A percentile compares a stretch with the other conserved stretches of the same genome.
Evolutionary conservation across 1,140 invertebrate genomes (phyloP).

Genomic region (Antheraea pernyi): DNA sequence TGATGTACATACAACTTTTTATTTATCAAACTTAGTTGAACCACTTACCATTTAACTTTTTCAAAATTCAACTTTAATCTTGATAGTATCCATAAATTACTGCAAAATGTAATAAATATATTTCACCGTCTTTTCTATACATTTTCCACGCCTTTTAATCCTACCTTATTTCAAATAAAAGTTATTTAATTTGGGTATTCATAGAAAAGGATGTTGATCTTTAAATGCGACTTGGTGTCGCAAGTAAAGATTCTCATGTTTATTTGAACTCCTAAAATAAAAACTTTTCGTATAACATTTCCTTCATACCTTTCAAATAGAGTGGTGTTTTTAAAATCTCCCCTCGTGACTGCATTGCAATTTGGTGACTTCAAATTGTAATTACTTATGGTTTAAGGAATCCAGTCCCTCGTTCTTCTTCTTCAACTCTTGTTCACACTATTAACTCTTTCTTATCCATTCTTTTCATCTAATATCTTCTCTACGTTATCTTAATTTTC

Average conservation of each 20-base stretch:
- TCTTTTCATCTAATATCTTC: conserved; percentile 25
- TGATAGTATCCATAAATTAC: neutral
- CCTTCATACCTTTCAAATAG: conserved; percentile 30
- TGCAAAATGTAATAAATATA: neutral
- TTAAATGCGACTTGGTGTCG: conserved; percentile 54
- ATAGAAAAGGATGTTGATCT: conserved; percentile 46
- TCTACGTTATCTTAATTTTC: conserved; percentile 14
- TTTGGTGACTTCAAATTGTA: conserved; percentile 78
- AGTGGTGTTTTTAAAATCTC: conserved; percentile 76
- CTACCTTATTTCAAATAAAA: conserved; percentile 42
- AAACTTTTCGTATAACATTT: conserved; percentile 28
- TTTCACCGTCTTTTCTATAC: neutral
- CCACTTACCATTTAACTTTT: neutral
- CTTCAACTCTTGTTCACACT: conserved; percentile 44
- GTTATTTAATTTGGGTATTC: conserved; percentile 35
- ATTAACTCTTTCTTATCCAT: conserved; percentile 13
- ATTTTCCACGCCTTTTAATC: conserved; percentile 26
- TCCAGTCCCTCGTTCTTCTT: conserved; percentile 72
- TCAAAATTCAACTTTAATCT: neutral
- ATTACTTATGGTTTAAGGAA: conserved; percentile 75
- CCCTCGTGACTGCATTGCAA: conserved; percentile 80
- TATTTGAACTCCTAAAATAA: conserved; percentile 2
- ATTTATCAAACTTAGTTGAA: neutral
- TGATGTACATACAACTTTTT: neutral
- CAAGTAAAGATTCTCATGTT: conserved; percentile 58